These are phyloP conservation scores for Monopis laevigella DNA, from an alignment of 2,888 invertebrate species.

Conservation along the genomic window DNA sequence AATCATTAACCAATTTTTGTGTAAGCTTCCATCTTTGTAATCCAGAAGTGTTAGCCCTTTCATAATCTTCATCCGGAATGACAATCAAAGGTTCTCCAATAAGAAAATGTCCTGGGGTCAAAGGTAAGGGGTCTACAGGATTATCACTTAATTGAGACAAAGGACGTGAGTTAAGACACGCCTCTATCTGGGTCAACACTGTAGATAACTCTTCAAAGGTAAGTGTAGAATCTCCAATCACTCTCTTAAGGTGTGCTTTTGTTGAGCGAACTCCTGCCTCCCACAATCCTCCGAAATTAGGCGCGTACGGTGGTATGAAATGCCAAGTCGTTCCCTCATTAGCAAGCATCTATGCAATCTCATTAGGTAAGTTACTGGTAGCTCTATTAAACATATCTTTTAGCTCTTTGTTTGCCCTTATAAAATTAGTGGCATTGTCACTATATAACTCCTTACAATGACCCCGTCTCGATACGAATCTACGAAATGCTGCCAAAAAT, in stretches of 20 bases:
- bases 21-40: constrained; percentile 19
- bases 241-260: constrained; percentile 20
- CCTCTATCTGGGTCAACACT: constrained; percentile 19
- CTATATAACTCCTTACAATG: constrained; percentile 17
- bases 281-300: constrained; percentile 23
- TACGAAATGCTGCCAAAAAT: constrained; percentile 22
- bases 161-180: constrained; percentile 21
- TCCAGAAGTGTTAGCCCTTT: constrained; percentile 3
- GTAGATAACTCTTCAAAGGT: constrained; percentile 20
- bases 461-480: constrained; percentile 19
- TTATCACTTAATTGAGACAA: constrained; percentile 16
- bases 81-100: constrained; percentile 20
- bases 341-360: constrained; percentile 13
- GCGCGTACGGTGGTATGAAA: constrained; percentile 20
- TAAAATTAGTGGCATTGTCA: constrained; percentile 22
- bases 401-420: constrained; percentile 18
- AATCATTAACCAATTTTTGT: constrained; percentile 21
- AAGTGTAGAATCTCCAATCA: constrained; percentile 15
- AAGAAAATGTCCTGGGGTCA: constrained; percentile 21
- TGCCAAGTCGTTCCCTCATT: constrained; percentile 21
- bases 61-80: constrained; percentile 16
- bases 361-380: not conserved
- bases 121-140: constrained; percentile 17
- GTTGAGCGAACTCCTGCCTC: constrained; percentile 21
- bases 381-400: constrained; percentile 1